Base-by-base conservation (phyloP, 2,113 vertebrate species). In the Daphoenositta chrysoptera region DNA sequence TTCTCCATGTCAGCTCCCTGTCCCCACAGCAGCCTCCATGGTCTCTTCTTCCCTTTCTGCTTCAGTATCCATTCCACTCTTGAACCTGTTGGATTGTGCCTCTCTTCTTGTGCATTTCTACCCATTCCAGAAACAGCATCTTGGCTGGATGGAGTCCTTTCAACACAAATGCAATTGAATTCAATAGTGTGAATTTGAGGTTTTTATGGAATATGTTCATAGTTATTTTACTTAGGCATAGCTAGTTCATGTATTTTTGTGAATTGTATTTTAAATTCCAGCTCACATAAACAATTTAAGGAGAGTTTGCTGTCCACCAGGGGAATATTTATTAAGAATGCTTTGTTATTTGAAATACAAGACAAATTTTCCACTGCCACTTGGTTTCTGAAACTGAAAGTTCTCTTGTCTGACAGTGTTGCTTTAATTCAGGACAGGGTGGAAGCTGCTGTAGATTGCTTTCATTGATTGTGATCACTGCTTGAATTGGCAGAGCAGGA, bases 401-500 rank as follows among this genome's bases (percentile, higher is more conserved):
- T 75, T 64, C 50, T 80, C 20, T 73, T 76, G 23, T 26, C 45
- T 73, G 72, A 33, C 40, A 50, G 40, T 2, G 3, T 57, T 76
- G 45, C 69, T 91, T 56, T 47, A 53, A 91, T 82, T 95, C 65
- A 11, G 93, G 89, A 87, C 72, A 76, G 83, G 10, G 37, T 40
- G 60, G 85, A 83, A 93, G 75, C 66, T 89, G 65, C 84, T 87
- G 48, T 61, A n/a, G 65, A 87, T 91, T 58, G 37, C 78, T 90
- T 87, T 81, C 88, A 89, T 66, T 68, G 91, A 85, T 94, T 91
- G 65, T 78, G 73, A 82, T 87, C 70, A 15, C 40, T 81, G 75
- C 82, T 86, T 96, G 83, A 93, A 92, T 86, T 96, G 94, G 92
- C 95, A 75, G 88, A 94, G 92, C 50, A 91, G 90, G 91, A 93